Evolutionary conservation across 2,888 invertebrate genomes (phyloP).

Genomic region (Poecilobothrus nobilitatus): DNA sequence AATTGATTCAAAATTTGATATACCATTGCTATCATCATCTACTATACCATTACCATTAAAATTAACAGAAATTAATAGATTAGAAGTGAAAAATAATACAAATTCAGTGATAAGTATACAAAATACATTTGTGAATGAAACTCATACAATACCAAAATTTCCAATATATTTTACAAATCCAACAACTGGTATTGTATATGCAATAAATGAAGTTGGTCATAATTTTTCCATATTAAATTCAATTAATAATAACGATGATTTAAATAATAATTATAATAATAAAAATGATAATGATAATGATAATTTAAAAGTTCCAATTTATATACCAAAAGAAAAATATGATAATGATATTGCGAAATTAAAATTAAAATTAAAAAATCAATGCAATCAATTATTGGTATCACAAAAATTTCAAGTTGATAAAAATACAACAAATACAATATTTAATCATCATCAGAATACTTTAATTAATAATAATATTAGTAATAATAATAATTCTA

Average conservation of each 20-base stretch:
- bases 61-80: not conserved
- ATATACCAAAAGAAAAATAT: constrained; percentile 37
- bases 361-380: constrained; percentile 16
- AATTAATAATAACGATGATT: not conserved
- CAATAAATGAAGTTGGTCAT: constrained; percentile 35
- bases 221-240: not conserved
- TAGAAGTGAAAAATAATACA: not conserved
- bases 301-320: constrained; percentile 32
- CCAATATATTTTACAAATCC: constrained; percentile 41
- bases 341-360: constrained; percentile 32
- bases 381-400: not conserved
- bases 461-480: not conserved
- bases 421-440: constrained; percentile 9
- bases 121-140: constrained; percentile 39
- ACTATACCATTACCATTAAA: no score
- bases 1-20: constrained; percentile 2
- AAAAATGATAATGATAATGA: not conserved
- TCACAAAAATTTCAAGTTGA: constrained; percentile 15
- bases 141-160: constrained; percentile 28
- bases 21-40: not conserved
- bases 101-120: constrained; percentile 25
- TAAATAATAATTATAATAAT: not conserved
- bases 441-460: not conserved
- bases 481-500: not conserved
- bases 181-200: constrained; percentile 38